These are phyloP conservation scores for Eublepharis macularius DNA, from an alignment of 2,113 vertebrate genomes.

Conservation along the genomic window DNA sequence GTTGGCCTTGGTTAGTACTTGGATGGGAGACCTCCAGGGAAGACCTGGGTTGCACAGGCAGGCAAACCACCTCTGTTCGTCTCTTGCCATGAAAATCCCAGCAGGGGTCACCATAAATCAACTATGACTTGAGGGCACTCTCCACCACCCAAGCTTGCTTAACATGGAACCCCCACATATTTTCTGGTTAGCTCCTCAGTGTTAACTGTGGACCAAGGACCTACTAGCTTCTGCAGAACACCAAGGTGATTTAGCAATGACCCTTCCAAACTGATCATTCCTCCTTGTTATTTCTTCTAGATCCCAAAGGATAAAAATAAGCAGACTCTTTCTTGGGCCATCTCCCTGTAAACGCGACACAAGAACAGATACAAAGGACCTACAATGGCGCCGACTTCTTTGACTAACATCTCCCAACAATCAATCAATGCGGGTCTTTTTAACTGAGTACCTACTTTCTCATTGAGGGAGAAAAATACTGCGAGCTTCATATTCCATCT, in stretches of 20 bases:
- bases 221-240: background rate
- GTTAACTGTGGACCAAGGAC: no score
- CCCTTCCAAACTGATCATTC: background rate
- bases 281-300: slow-evolving; percentile 54
- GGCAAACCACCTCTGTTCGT: no score
- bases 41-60: no score
- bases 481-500: background rate
- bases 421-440: slow-evolving; percentile 2
- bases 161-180: no score
- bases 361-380: background rate
- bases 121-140: no score
- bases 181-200: no score
- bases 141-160: no score
- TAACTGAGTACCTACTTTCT: background rate
- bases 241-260: background rate
- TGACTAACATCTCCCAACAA: background rate
- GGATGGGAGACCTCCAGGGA: no score
- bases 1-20: no score
- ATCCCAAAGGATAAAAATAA: slow-evolving; percentile 35
- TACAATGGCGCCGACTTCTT: background rate
- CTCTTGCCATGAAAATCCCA: no score
- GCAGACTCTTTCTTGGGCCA: background rate
- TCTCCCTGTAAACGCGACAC: slow-evolving; percentile 34
- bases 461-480: background rate
- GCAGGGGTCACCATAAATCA: no score